Evolutionary conservation across 2,113 vertebrate genomes (phyloP), one percentile per base, ranked within the genome.

Genomic region (Hemibagrus wyckioides): DNA sequence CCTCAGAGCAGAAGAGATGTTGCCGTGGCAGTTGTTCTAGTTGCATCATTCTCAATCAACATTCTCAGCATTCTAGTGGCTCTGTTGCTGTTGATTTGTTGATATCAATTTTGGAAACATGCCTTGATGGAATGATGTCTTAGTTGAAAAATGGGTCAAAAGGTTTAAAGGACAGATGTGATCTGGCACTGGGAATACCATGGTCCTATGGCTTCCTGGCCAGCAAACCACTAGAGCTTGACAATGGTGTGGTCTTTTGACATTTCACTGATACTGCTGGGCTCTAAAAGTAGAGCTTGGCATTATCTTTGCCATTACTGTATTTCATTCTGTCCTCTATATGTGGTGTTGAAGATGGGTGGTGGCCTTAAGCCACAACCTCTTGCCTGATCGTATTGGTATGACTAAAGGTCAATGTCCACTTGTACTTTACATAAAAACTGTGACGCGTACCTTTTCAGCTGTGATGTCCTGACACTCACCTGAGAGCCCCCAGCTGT

Each of bases 201-300:
- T 33, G 41, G 39, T 50, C 48, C 84, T 23, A 23, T 25, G 61
- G 23, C 19, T 39, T 50, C 8, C 41, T 28, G 30, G 23, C 44
- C 33, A 81, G 44, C 65, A 79, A 63, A 69, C 41, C 17, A 48
- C 30, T n/a, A 23, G 13, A 65, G 75, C 21, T 76, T 84, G 54
- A 86, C 84, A 86, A 85, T 88, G 52, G 39, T 59, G 65, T 83
- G 80, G 4, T 81, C 87, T 84, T 81, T 88, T 89, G 82, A 89
- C 88, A 65, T 88, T 91, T 91, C 48, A 41, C 28, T 86, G 75
- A 80, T 50, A 80, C 75, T 33, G 80, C 21, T n/a, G 19, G 39
- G 67, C 28, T 82, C 85, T 87, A 82, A 82, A 87, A 82, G 80
- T 82, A 71, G 85, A 82, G 21, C 3, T 28, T 23, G 52, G 56